These are phyloP conservation scores for Garrulus glandarius DNA, from an alignment of 2,797 vertebrate species.

Conservation along the genomic window DNA sequence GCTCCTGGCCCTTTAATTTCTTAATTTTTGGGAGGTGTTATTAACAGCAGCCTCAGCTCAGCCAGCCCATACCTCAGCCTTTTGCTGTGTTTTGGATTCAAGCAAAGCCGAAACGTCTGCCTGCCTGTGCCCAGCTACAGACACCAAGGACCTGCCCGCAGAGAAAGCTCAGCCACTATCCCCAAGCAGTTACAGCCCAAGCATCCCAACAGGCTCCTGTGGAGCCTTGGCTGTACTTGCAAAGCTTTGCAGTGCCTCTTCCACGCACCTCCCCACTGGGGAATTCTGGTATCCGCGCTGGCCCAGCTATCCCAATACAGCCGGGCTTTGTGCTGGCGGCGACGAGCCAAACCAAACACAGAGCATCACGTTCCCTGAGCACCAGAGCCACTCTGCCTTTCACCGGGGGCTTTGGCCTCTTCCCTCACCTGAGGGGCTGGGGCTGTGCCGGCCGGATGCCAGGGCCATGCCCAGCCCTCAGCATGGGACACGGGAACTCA, in stretches of 20 bases:
- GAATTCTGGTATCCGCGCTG: neutral
- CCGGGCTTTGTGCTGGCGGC: neutral
- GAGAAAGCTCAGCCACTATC: neutral
- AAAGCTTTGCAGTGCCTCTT: neutral
- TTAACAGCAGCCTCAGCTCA: neutral
- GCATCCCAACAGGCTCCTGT: neutral
- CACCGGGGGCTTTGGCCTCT: neutral
- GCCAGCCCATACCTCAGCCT: neutral
- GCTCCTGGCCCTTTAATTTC: neutral
- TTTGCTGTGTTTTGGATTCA: neutral
- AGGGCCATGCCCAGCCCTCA: accelerated
- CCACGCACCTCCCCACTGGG: neutral
- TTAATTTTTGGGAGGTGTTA: neutral
- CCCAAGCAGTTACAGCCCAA: accelerated
- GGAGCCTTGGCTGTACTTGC: neutral
- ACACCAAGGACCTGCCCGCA: neutral
- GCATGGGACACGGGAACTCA: accelerated
- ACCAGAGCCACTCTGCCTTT: neutral
- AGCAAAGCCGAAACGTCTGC: accelerated
- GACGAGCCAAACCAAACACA: constrained; percentile 25
- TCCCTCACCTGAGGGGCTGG: neutral
- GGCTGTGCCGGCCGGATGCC: neutral
- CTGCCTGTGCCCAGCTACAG: neutral
- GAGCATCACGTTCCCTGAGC: neutral
- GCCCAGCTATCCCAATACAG: constrained; percentile 32